Conservation (phyloP, 2,888 invertebrate species). For the Diachrysia chrysitis region DNA sequence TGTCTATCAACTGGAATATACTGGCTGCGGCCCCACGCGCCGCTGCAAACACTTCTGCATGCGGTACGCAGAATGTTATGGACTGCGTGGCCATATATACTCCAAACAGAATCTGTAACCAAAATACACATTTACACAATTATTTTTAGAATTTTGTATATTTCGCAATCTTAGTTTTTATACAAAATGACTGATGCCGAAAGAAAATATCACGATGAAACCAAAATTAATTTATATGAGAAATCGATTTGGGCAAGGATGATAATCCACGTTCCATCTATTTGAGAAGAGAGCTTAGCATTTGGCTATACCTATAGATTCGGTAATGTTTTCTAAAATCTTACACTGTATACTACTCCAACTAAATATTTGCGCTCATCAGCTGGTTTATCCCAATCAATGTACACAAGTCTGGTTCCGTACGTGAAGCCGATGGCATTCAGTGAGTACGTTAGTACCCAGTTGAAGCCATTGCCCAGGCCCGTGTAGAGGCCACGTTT, state of each 20-base stretch:
- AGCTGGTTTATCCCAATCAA: conserved; percentile 88
- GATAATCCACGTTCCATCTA: too few species aligned
- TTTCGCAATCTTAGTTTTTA: too few species aligned
- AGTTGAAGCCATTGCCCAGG: conserved; percentile 92
- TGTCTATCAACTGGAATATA: conserved; percentile 92
- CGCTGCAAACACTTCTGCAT: conserved; percentile 92
- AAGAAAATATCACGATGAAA: too few species aligned
- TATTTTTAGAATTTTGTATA: too few species aligned
- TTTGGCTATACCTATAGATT: too few species aligned
- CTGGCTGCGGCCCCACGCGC: conserved; percentile 93
- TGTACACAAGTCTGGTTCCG: conserved; percentile 92
- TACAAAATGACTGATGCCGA: too few species aligned
- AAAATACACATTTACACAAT: neutral
- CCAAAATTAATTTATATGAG: too few species aligned
- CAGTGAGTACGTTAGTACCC: conserved; percentile 93
- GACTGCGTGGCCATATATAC: conserved; percentile 94
- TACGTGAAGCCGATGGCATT: conserved; percentile 94
- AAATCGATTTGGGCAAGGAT: too few species aligned
- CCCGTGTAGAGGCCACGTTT: conserved; percentile 91
- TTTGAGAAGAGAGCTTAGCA: too few species aligned
- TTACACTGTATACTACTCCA: conserved; percentile 91
- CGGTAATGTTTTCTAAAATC: conserved; percentile 58
- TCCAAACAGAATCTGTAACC: conserved; percentile 91
- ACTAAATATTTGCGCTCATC: conserved; percentile 91
- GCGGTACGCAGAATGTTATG: conserved; percentile 93